These are phyloP conservation scores for Acanthornis magna DNA, from an alignment of 2,797 vertebrate species.

Conservation along the genomic window DNA sequence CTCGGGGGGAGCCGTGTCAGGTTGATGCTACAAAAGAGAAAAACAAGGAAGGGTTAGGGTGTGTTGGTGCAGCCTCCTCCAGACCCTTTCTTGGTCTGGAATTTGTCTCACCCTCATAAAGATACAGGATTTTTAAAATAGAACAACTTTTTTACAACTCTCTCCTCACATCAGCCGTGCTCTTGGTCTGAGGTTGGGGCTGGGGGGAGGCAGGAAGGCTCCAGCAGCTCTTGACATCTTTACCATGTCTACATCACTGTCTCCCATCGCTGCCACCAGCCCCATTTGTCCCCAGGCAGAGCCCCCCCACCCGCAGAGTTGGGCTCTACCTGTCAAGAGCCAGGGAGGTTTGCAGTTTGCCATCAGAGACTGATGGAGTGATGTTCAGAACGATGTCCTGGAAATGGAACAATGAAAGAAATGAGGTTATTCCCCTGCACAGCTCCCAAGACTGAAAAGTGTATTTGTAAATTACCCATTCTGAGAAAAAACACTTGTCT, in stretches of 20 bases:
- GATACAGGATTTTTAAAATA: not conserved
- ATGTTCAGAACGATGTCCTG: slow-evolving; percentile 60
- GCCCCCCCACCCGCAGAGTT: not conserved
- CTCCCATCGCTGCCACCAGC: rapidly evolving
- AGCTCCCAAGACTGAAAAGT: not conserved
- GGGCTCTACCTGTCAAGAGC: slow-evolving; percentile 58
- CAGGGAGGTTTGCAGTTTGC: slow-evolving; percentile 47
- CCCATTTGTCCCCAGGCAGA: not conserved
- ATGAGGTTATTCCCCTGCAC: not conserved
- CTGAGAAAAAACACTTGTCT: not conserved
- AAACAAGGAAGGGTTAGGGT: not conserved
- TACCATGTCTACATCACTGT: rapidly evolving
- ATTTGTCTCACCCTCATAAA: not conserved
- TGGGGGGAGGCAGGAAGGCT: not conserved
- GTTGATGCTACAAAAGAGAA: slow-evolving; percentile 46
- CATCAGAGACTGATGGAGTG: not conserved
- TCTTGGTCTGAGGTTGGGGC: not conserved
- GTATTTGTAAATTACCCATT: not conserved
- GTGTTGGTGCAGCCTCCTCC: not conserved
- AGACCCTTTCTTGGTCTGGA: not conserved
- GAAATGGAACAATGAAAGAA: not conserved
- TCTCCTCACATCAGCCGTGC: rapidly evolving
- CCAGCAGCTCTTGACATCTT: not conserved
- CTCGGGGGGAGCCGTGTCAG: not conserved
- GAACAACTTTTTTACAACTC: not conserved